These are phyloP conservation scores for Lacerta agilis DNA, from an alignment of 2,797 vertebrate species.

Conservation along the genomic window DNA sequence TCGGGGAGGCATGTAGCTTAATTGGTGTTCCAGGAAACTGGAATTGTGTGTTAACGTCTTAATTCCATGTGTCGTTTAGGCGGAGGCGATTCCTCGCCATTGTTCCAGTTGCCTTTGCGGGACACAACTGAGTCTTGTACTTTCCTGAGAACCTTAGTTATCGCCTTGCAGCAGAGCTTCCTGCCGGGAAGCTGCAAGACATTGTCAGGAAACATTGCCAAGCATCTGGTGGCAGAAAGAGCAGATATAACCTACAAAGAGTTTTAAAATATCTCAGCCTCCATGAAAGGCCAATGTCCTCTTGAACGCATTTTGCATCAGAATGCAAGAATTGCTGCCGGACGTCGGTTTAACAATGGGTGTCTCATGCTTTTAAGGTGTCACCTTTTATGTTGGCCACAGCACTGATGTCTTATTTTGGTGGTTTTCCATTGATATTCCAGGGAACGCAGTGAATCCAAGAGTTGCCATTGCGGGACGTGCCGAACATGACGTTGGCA, in stretches of 20 bases:
- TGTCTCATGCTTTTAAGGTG: neutral
- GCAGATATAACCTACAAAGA: constrained; percentile 44
- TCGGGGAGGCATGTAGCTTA: neutral
- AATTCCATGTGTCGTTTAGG: neutral
- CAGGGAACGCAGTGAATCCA: neutral
- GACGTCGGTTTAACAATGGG: neutral
- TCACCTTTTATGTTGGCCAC: no score
- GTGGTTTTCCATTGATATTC: neutral
- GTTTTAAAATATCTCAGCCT: constrained; percentile 55
- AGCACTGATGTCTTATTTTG: neutral
- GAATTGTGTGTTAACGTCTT: neutral
- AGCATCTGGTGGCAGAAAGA: constrained; percentile 19
- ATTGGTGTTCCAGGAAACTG: neutral
- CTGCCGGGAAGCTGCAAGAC: constrained; percentile 60
- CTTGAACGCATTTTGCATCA: neutral
- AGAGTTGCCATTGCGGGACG: neutral
- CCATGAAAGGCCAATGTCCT: neutral
- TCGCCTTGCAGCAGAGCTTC: constrained; percentile 59
- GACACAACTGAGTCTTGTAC: neutral
- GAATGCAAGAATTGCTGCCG: neutral
- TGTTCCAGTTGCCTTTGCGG: constrained; percentile 8
- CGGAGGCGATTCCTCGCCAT: neutral
- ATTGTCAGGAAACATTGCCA: constrained; percentile 49
- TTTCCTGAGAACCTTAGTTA: constrained; percentile 27
- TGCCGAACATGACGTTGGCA: neutral